A percentile compares a stretch with the other conserved stretches of the same genome.
Conservation (phyloP, 2,888 invertebrate genomes). For the Ochropleura leucogaster region DNA sequence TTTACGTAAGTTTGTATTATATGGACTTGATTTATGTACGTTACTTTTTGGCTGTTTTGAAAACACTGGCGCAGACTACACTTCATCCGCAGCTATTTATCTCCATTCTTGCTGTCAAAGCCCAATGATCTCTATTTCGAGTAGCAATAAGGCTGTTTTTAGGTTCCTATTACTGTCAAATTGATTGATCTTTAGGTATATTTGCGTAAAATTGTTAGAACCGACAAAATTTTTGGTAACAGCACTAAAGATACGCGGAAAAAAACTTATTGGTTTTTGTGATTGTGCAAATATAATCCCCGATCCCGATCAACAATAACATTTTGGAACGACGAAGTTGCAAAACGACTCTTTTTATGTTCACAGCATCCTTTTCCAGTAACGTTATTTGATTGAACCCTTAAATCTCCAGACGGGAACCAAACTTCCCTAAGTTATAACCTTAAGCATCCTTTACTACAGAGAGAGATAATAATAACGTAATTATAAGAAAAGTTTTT, state of each 20-base stretch:
- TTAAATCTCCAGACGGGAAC: slow-evolving; percentile 19
- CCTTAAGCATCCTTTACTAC: slow-evolving; percentile 34
- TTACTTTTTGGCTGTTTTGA: background rate
- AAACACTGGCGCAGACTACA: background rate
- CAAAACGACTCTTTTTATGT: slow-evolving; percentile 7
- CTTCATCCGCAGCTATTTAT: too few species aligned
- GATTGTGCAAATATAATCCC: background rate
- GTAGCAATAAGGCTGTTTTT: too few species aligned
- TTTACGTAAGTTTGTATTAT: slow-evolving; percentile 12
- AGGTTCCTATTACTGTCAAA: too few species aligned
- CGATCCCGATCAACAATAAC: background rate
- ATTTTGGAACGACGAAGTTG: background rate
- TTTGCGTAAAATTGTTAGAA: too few species aligned
- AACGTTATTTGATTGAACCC: background rate
- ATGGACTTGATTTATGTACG: slow-evolving; percentile 12
- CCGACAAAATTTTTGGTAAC: too few species aligned
- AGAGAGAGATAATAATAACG: slow-evolving; percentile 56
- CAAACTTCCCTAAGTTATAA: slow-evolving; percentile 45
- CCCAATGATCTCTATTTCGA: too few species aligned
- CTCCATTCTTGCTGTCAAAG: too few species aligned
- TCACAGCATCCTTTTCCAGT: background rate
- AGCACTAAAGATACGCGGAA: too few species aligned
- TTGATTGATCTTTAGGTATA: too few species aligned
- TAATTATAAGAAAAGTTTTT: slow-evolving; percentile 68
- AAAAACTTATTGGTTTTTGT: background rate